A percentile compares a stretch with the other conserved stretches of the same genome.
These are phyloP conservation scores for Malurus cyaneus DNA, from an alignment of 2,113 vertebrate genomes.

Conservation along the genomic window DNA sequence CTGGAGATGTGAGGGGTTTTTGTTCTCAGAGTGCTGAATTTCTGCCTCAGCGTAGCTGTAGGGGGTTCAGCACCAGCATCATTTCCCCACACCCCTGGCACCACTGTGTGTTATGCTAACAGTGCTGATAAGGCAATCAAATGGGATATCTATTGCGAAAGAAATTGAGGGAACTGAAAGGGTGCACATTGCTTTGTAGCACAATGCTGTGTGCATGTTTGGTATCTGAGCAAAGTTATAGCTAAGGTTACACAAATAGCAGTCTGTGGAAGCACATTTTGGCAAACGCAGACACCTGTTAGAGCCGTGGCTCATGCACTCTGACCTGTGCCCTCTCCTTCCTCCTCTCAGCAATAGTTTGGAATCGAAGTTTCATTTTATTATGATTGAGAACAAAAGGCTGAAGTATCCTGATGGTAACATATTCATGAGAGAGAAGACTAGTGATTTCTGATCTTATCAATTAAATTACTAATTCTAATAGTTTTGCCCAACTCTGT, in stretches of 20 bases:
- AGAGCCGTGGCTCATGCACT: neutral
- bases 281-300: slow-evolving; percentile 46
- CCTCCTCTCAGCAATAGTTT: neutral
- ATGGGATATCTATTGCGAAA: neutral
- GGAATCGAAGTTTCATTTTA: neutral
- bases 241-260: neutral
- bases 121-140: slow-evolving; percentile 33
- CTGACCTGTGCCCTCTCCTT: neutral
- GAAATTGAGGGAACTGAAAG: neutral
- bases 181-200: neutral
- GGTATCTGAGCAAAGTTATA: neutral
- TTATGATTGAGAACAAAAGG: neutral
- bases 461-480: neutral
- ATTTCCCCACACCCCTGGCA: neutral
- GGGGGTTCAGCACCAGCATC: slow-evolving; percentile 34
- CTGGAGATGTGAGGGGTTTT: slow-evolving; percentile 62
- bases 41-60: slow-evolving; percentile 68
- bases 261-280: neutral
- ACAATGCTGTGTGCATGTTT: neutral
- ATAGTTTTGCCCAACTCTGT: slow-evolving; percentile 44
- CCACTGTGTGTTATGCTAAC: neutral
- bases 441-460: neutral
- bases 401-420: neutral
- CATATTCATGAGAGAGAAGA: neutral
- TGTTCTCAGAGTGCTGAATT: slow-evolving; percentile 73